Evolutionary conservation across 2,888 invertebrate genomes (phyloP).

Genomic region (Sturmia bella): DNA sequence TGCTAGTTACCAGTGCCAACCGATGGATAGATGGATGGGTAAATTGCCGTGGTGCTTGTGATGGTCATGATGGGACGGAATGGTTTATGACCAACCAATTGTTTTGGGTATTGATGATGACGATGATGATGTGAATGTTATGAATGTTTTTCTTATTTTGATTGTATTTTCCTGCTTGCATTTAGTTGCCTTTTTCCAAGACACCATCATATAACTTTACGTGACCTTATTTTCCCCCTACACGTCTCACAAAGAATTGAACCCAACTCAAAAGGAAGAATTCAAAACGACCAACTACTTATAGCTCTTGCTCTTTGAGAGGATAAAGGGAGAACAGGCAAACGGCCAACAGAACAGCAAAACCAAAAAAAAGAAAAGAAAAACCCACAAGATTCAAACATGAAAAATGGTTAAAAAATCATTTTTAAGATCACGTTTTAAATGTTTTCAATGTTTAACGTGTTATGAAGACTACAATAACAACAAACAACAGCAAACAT

Average conservation of each 20-base stretch:
- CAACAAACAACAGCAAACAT: slow-evolving; percentile 62
- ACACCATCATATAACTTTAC: slow-evolving; percentile 66
- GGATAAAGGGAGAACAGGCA: slow-evolving; percentile 51
- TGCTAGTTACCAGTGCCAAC: slow-evolving; percentile 61
- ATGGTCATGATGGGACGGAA: slow-evolving; percentile 54
- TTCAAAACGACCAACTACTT: slow-evolving; percentile 47
- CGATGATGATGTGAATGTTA: slow-evolving; percentile 67
- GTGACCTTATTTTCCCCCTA: slow-evolving; percentile 70
- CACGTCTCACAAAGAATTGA: slow-evolving; percentile 60
- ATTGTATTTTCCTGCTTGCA: slow-evolving; percentile 30
- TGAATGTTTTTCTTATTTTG: slow-evolving; percentile 62
- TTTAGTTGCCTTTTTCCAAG: slow-evolving; percentile 54
- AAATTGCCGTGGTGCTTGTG: slow-evolving; percentile 32
- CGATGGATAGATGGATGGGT: slow-evolving; percentile 37
- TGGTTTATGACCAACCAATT: slow-evolving; percentile 66
- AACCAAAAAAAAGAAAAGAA: slow-evolving; percentile 39
- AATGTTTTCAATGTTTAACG: slow-evolving; percentile 70
- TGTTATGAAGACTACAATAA: slow-evolving; percentile 66
- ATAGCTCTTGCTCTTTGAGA: slow-evolving; percentile 15
- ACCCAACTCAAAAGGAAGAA: slow-evolving; percentile 38
- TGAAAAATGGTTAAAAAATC: slow-evolving; percentile 68
- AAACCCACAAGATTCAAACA: slow-evolving; percentile 67
- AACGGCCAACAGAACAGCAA: slow-evolving; percentile 44
- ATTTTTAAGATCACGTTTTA: slow-evolving; percentile 70
- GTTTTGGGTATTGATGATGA: slow-evolving; percentile 64